Conservation (phyloP, 1,140 invertebrate species). For the Dryas iulia region DNA sequence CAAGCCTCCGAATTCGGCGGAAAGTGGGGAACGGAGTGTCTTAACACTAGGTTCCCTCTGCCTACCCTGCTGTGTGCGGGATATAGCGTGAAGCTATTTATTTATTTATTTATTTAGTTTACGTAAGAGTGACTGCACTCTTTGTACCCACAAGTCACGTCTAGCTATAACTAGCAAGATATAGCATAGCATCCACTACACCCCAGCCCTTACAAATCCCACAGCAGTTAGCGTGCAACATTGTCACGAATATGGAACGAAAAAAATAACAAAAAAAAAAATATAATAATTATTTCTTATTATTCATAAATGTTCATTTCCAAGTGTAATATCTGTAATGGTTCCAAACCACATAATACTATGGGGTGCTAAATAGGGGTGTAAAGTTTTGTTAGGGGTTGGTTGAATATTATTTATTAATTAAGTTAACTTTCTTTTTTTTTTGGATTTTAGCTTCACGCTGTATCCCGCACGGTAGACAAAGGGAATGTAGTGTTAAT, state of each 20-base stretch:
- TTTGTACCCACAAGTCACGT: too few species aligned
- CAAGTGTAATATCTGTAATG: background rate
- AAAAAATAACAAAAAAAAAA: background rate
- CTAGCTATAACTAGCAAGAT: background rate
- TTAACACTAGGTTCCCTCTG: too few species aligned
- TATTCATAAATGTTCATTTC: background rate
- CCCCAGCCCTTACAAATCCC: background rate
- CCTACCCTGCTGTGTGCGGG: too few species aligned
- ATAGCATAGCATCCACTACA: background rate
- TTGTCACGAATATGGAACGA: background rate
- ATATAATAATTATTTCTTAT: background rate
- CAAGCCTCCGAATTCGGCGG: too few species aligned
- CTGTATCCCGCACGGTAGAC: too few species aligned
- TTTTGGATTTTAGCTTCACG: conserved; percentile 48
- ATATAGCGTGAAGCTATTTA: too few species aligned
- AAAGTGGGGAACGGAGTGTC: too few species aligned
- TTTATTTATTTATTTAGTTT: too few species aligned
- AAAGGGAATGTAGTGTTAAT: too few species aligned
- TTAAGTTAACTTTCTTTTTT: conserved; percentile 26
- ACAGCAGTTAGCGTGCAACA: background rate
- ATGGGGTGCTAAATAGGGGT: background rate
- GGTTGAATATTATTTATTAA: background rate
- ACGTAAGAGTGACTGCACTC: too few species aligned
- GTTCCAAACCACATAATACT: background rate
- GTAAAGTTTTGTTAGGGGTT: background rate